Evolutionary conservation across 1,140 invertebrate genomes (phyloP), one percentile per base, ranked within the genome.

Genomic region (Lasioglossum albipes): DNA sequence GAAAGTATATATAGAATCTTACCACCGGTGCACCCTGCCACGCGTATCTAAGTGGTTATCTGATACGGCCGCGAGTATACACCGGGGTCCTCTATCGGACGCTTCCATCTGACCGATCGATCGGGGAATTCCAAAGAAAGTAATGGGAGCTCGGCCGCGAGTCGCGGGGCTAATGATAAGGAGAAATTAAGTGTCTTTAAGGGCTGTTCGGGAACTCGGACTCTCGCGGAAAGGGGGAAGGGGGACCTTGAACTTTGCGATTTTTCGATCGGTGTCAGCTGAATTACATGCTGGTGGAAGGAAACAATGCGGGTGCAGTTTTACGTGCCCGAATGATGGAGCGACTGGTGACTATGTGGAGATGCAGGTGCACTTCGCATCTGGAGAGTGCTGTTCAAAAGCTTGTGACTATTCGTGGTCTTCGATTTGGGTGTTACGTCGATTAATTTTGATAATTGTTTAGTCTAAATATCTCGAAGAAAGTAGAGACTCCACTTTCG

Each of bases 21-120:
- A 64, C 84, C 83, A 85, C 83, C 88, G 81, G 61, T 81, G 87
- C 85, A 86, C 86, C 85, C 85, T 70, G 66, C 75, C 77, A 85
- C 86, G 45, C 49, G 88, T 87, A 89, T 89, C 87, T 89, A 81
- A 85, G 73, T 72, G 80, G 87, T 88, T 90, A 92, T 92, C 90
- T 90, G 91, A 92, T 91, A 91, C 81, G 81, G 84, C 78, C 78
- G 79, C 71, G 77, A 83, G 81, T 69, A 41, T 49, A 49, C 9
- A 59, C 54, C 69, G 36, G 27, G 68, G 22, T 66, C 84, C 85
- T 81, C 84, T 92, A 91, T 92, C 91, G 79, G 67, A n/a, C 81
- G 84, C 86, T 84, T 87, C 79, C 75, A 91, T 92, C 91, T 86
- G 41, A 64, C 77, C 84, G 82, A 90, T 89, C 89, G 88, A 89